phyloP scores from a whole-genome alignment of 2,797 vertebrate genomes.

The Paratrypauchen microcephalus region DNA sequence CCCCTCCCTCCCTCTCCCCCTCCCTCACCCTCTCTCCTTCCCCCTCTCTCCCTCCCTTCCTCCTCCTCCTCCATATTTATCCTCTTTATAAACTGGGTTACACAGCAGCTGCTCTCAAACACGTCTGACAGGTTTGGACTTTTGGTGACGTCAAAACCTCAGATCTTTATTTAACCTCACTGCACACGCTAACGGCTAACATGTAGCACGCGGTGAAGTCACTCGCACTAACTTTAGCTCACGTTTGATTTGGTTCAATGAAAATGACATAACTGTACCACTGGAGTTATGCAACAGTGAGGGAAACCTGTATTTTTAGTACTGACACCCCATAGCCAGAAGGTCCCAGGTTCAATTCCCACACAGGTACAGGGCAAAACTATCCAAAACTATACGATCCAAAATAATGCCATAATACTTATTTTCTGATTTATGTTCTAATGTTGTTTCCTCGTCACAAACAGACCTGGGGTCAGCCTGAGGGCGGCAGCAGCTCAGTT shows the following conservation, averaged over 20 bases:
- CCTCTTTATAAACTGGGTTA: not conserved
- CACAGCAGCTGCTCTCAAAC: not conserved
- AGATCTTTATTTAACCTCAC: too few species aligned
- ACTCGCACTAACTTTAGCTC: not conserved
- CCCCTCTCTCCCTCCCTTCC: too few species aligned
- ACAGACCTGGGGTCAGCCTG: too few species aligned
- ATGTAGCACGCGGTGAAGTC: not conserved
- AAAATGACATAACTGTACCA: not conserved
- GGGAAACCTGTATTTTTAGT: not conserved
- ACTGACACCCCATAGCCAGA: not conserved
- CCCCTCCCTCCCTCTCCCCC: too few species aligned
- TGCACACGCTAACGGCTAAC: not conserved
- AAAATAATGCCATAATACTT: too few species aligned
- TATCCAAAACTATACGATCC: too few species aligned
- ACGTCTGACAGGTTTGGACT: not conserved
- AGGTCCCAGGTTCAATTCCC: not conserved
- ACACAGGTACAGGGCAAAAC: not conserved
- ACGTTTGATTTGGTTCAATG: not conserved
- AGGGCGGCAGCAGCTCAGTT: too few species aligned
- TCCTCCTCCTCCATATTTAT: too few species aligned
- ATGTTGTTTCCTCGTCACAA: too few species aligned
- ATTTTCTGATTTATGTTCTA: too few species aligned
- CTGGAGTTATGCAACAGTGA: not conserved
- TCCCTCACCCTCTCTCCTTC: not conserved
- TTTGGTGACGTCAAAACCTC: not conserved